These are phyloP conservation scores for Akabosia matsudoensis DNA, from an alignment of 1,140 invertebrate species.

Conservation along the genomic window DNA sequence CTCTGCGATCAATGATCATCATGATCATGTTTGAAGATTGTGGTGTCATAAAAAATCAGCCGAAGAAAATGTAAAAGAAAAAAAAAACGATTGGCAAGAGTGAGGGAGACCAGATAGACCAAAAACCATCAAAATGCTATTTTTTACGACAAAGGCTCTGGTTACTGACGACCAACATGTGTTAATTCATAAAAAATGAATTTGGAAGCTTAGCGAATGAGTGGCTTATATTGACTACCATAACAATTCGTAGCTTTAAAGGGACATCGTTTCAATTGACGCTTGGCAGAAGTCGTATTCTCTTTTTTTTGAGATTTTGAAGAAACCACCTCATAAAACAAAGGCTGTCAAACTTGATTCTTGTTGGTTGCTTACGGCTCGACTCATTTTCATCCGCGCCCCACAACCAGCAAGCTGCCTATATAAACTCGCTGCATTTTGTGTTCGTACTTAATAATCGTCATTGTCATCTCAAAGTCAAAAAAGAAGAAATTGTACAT, in stretches of 20 bases:
- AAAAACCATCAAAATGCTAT: not conserved
- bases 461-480: not conserved
- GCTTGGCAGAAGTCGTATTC: conserved; percentile 9
- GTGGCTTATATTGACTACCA: not conserved
- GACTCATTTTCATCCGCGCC: not conserved
- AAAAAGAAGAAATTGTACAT: not conserved
- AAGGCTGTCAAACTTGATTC: conserved; percentile 24
- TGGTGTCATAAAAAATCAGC: conserved; percentile 12
- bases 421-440: not conserved
- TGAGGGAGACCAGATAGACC: not conserved
- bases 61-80: not conserved
- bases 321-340: conserved; percentile 23
- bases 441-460: not conserved
- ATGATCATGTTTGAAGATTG: conserved; percentile 6
- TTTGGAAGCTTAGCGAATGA: not conserved
- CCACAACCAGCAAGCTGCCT: not conserved
- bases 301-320: not conserved
- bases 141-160: not conserved
- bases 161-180: not conserved
- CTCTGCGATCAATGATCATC: conserved; percentile 2
- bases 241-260: not conserved
- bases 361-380: not conserved
- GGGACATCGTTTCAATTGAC: conserved; percentile 12
- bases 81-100: not conserved
- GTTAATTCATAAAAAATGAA: no score